Evolutionary conservation across 2,888 invertebrate genomes (phyloP).

Genomic region (Leuctra nigra): DNA sequence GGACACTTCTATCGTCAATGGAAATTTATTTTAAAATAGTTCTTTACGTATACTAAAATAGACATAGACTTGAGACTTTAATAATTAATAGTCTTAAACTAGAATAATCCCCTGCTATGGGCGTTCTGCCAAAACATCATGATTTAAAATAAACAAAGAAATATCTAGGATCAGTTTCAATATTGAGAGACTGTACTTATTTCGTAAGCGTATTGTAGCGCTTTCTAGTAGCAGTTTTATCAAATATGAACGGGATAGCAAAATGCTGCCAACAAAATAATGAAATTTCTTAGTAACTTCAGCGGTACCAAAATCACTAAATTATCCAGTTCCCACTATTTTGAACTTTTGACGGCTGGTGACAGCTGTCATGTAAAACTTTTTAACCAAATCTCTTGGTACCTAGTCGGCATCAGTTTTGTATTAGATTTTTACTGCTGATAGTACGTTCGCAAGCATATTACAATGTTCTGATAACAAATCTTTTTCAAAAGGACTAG

Average conservation of each 20-base stretch:
- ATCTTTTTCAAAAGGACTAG: no score
- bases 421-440: no score
- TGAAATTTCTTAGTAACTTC: no score
- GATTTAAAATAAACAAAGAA: constrained; percentile 6
- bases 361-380: background rate
- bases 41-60: background rate
- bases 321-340: background rate
- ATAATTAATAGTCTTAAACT: constrained; percentile 2
- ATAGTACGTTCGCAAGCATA: no score
- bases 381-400: no score
- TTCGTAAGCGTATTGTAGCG: background rate
- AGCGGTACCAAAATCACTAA: background rate
- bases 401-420: no score
- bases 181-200: background rate
- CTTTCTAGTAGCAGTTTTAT: background rate
- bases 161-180: background rate
- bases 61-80: background rate
- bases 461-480: no score
- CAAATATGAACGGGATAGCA: no score
- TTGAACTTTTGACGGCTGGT: background rate
- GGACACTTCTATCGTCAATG: no score
- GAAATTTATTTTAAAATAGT: no score
- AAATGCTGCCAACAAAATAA: background rate
- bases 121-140: background rate
- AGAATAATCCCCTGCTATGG: constrained; percentile 7